Conservation (phyloP, 2,888 invertebrate species). For the Trachelus tabidus region DNA sequence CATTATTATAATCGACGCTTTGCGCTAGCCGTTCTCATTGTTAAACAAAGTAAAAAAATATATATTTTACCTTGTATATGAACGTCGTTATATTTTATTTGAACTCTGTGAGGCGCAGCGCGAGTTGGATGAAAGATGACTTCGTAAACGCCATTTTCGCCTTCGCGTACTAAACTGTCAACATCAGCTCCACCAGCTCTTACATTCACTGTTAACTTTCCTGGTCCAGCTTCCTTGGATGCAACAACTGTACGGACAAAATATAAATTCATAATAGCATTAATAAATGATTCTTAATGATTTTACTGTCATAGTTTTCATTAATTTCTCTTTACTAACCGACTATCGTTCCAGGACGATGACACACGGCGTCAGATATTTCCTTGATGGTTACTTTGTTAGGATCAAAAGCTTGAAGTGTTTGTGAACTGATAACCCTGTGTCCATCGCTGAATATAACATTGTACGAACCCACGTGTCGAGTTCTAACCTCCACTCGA, state of each 20-base stretch:
- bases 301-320: neutral
- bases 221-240: constrained; percentile 82
- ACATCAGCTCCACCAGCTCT: constrained; percentile 85
- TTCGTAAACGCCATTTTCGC: constrained; percentile 80
- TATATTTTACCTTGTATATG: constrained; percentile 70
- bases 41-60: neutral
- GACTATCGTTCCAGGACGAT: constrained; percentile 83
- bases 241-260: constrained; percentile 74
- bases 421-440: constrained; percentile 69
- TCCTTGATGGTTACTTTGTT: constrained; percentile 78
- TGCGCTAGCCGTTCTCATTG: neutral
- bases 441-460: constrained; percentile 75
- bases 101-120: constrained; percentile 88
- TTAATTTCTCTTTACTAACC: constrained; percentile 64
- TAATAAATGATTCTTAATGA: constrained; percentile 25
- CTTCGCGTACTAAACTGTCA: constrained; percentile 82
- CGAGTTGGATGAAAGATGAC: constrained; percentile 89
- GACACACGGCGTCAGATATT: constrained; percentile 82
- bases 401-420: constrained; percentile 83
- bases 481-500: constrained; percentile 81
- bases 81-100: constrained; percentile 88
- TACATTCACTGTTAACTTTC: constrained; percentile 83
- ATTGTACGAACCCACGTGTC: constrained; percentile 79
- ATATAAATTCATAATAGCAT: constrained; percentile 7
- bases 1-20: neutral